These are phyloP conservation scores for Bombus cullumanus DNA, from an alignment of 1,140 invertebrate species.

Conservation along the genomic window DNA sequence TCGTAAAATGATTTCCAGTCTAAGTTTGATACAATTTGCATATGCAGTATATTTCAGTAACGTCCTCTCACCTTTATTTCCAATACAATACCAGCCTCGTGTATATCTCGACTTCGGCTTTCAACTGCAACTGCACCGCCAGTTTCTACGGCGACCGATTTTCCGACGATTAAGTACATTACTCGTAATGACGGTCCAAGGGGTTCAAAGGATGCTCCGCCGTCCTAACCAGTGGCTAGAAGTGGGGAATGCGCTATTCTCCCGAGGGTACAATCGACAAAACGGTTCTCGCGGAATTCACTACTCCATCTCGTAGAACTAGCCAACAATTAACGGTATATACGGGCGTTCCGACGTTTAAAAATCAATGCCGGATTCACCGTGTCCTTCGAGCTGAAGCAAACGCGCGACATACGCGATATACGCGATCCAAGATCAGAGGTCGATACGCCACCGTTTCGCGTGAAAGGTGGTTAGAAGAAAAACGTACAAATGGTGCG, in stretches of 20 bases:
- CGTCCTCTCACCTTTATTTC: slow-evolving; percentile 8
- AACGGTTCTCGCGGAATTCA: slow-evolving; percentile 17
- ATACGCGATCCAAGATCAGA: neutral
- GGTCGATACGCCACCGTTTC: neutral
- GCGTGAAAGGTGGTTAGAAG: no score
- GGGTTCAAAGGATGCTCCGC: slow-evolving; percentile 27
- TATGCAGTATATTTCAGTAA: slow-evolving; percentile 13
- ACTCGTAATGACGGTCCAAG: slow-evolving; percentile 30
- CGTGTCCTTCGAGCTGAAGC: neutral
- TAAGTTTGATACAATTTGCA: slow-evolving; percentile 48
- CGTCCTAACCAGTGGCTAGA: neutral
- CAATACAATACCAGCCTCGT: neutral
- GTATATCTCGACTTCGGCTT: neutral
- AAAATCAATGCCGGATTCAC: slow-evolving; percentile 21
- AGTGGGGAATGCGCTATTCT: slow-evolving; percentile 9
- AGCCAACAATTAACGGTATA: neutral
- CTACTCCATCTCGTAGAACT: neutral
- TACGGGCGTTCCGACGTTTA: neutral
- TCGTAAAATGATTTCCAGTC: slow-evolving; percentile 42
- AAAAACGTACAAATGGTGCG: neutral
- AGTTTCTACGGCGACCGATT: slow-evolving; percentile 26
- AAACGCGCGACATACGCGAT: no score
- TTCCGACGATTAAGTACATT: slow-evolving; percentile 42
- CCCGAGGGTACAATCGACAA: slow-evolving; percentile 23
- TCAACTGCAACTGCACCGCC: neutral